Evolutionary conservation across 2,113 vertebrate genomes (phyloP).

Genomic region (Lepisosteus osseus): DNA sequence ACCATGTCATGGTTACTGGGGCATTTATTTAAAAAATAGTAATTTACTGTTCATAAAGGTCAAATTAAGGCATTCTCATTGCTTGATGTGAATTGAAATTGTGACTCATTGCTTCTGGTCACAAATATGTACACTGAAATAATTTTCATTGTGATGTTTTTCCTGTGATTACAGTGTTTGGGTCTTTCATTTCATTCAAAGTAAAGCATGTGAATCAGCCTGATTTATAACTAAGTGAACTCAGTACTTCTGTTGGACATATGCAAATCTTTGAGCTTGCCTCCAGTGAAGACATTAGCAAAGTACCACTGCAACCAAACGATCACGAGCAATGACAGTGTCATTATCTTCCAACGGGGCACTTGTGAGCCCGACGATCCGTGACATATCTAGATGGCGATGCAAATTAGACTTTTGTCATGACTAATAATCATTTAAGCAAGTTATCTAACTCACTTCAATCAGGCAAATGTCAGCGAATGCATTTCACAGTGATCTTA

Average conservation of each 20-base stretch:
- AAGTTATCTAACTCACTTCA: slow-evolving; percentile 17
- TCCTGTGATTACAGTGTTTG: no score
- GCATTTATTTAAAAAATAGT: no score
- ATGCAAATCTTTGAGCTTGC: neutral
- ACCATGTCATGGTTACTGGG: no score
- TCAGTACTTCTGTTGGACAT: neutral
- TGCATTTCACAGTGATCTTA: slow-evolving; percentile 1
- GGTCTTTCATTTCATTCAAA: no score
- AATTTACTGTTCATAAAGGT: no score
- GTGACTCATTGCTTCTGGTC: no score
- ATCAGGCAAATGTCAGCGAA: slow-evolving; percentile 2
- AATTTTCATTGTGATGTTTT: no score
- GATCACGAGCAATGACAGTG: slow-evolving; percentile 12
- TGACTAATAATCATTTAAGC: slow-evolving; percentile 23
- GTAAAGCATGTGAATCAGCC: no score
- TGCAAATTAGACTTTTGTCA: slow-evolving; percentile 24
- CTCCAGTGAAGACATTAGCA: neutral
- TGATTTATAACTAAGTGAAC: no score
- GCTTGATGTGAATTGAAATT: no score
- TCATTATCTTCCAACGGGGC: slow-evolving; percentile 8
- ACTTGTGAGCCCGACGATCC: slow-evolving; percentile 1
- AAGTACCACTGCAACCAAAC: neutral
- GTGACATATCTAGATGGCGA: slow-evolving; percentile 11
- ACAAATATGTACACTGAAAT: no score
- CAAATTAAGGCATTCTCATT: no score